phyloP scores from a whole-genome alignment of 2,888 invertebrate genomes.

The Tachina fera region DNA sequence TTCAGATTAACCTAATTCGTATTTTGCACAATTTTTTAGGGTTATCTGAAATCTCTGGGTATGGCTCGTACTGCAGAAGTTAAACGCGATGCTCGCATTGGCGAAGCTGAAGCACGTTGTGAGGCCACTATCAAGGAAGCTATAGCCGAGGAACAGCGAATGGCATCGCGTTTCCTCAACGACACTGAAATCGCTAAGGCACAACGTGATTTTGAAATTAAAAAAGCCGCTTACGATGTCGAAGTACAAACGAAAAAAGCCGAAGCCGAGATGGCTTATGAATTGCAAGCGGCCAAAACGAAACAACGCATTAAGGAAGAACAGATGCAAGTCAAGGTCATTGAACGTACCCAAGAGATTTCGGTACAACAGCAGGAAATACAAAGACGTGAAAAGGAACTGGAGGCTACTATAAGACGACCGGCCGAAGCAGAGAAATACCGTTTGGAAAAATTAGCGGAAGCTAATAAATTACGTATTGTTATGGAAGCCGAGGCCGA shows the following conservation, averaged over 20 bases:
- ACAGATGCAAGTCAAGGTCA: constrained; percentile 97
- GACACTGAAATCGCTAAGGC: constrained; percentile 99
- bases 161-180: constrained; percentile 96
- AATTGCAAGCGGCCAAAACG: constrained; percentile 96
- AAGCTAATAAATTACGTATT: constrained; percentile 93
- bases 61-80: constrained; percentile 98
- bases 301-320: constrained; percentile 98
- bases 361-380: constrained; percentile 98
- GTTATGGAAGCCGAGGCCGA: constrained; percentile 98
- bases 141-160: constrained; percentile 97
- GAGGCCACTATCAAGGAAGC: constrained; percentile 92
- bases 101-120: constrained; percentile 97
- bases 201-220: constrained; percentile 97
- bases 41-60: constrained; percentile 95
- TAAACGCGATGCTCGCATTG: constrained; percentile 97
- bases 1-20: constrained; percentile 1
- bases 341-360: constrained; percentile 96
- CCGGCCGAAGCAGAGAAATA: constrained; percentile 98
- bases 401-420: constrained; percentile 95
- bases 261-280: constrained; percentile 96
- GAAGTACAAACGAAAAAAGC: constrained; percentile 96
- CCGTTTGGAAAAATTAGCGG: constrained; percentile 95
- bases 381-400: constrained; percentile 93
- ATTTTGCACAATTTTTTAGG: constrained; percentile 75
- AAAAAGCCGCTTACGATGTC: constrained; percentile 98